Evolutionary conservation across 2,888 invertebrate genomes (phyloP), one percentile per base, ranked within the genome.

Genomic region (Trichacis sp.): DNA sequence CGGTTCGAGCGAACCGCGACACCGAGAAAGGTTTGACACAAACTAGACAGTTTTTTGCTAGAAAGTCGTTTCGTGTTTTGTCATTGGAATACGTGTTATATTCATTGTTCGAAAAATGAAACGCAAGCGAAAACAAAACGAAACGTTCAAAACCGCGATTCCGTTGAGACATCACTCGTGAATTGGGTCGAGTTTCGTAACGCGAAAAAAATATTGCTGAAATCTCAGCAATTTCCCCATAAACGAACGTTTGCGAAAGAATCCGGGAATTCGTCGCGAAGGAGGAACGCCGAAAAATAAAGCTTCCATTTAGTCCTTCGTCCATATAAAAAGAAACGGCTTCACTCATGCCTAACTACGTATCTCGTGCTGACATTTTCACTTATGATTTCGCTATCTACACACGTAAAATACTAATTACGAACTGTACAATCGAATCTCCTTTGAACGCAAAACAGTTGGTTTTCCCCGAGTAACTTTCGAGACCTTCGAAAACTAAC

Each of bases 241-340:
- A n/a, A n/a, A n/a, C n/a, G n/a, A n/a, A n/a, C n/a, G n/a, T n/a
- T n/a, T n/a, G n/a, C n/a, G n/a, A n/a, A n/a, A n/a, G n/a, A n/a
- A n/a, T n/a, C n/a, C n/a, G n/a, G 33, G 64, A 66, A 62, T 54
- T 53, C 53, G 59, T 63, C 68, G 60, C 65, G 49, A 52, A 62
- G 71, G 65, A 64, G 48, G 20, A 29, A 46, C 66, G 56, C 69
- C 67, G 71, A 74, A 75, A 33, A 75, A 73, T 74, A 73, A 75
- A 71, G 73, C 74, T 72, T 64, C 71, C 64, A 71, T 72, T 71
- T 76, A 69, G 73, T 68, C 52, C 69, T 57, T 76, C 70, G 70
- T 75, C 64, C 73, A 74, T 77, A 80, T 73, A 80, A 80, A 81
- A 58, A 60, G 54, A 68, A 79, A 78, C 70, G 71, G 67, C 58